phyloP scores from a whole-genome alignment of 2,888 invertebrate species.

The Apodemia hepburni region DNA sequence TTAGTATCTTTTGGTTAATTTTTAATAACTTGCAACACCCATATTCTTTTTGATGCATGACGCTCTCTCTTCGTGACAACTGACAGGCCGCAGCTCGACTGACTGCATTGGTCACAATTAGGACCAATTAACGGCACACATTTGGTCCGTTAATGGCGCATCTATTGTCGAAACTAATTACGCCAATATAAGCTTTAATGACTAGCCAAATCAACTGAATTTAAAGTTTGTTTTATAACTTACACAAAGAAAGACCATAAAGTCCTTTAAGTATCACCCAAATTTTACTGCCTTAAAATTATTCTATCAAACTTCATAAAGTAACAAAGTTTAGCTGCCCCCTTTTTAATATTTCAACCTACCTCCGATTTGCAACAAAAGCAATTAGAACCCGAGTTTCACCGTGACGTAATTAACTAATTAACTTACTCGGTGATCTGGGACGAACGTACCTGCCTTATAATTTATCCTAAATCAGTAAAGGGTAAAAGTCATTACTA shows the following conservation, averaged over 20 bases:
- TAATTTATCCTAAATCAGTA: conserved; percentile 7
- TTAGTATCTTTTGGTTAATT: too few relatives aligned
- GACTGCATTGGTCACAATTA: too few relatives aligned
- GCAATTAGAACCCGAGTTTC: neutral
- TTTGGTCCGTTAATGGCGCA: too few relatives aligned
- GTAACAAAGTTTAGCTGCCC: neutral
- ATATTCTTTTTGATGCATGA: too few relatives aligned
- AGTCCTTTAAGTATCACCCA: neutral
- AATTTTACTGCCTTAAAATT: neutral
- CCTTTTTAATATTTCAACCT: neutral
- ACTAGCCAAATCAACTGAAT: neutral
- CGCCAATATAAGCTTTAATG: neutral
- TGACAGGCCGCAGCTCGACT: too few relatives aligned
- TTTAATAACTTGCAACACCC: too few relatives aligned
- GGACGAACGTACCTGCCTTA: neutral
- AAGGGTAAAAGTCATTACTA: conserved; percentile 1
- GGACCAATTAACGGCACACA: too few relatives aligned
- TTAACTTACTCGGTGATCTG: conserved; percentile 4
- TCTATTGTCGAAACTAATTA: neutral
- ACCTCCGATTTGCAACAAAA: neutral
- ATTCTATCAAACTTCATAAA: neutral
- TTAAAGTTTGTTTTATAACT: neutral
- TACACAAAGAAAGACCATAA: neutral
- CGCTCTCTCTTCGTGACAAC: too few relatives aligned
- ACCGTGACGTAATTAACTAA: neutral